Conservation (phyloP, 2,797 vertebrate species). For the Philypnodon macrostomus region DNA sequence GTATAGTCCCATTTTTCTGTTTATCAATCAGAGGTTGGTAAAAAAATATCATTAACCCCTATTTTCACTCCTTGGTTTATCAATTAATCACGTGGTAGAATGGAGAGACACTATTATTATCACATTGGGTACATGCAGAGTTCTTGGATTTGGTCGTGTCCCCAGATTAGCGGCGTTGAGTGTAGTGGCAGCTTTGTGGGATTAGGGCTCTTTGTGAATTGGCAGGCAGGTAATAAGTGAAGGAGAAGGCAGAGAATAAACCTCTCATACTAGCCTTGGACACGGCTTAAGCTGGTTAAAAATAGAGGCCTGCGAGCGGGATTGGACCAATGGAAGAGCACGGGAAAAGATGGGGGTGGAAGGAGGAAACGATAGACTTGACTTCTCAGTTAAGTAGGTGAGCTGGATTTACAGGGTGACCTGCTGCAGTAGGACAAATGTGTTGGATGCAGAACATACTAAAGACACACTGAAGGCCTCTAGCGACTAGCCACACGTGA, state of each 20-base stretch:
- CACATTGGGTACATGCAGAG: too few species aligned
- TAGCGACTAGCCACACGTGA: constrained; percentile 22
- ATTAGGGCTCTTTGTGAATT: constrained; percentile 61
- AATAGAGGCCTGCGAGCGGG: constrained; percentile 70
- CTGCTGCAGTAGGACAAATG: constrained; percentile 43
- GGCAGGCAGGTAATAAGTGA: constrained; percentile 65
- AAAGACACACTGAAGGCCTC: constrained; percentile 17
- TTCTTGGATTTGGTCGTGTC: background rate
- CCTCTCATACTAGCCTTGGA: constrained; percentile 48
- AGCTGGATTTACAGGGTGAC: constrained; percentile 59
- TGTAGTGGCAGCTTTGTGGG: constrained; percentile 35
- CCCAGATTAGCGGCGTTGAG: constrained; percentile 38
- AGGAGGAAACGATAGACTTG: constrained; percentile 37
- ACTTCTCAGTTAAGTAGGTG: constrained; percentile 43
- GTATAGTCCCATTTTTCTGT: too few species aligned
- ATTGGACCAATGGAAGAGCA: constrained; percentile 55
- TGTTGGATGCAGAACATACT: constrained; percentile 8
- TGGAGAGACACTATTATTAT: too few species aligned
- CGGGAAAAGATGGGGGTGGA: constrained; percentile 47
- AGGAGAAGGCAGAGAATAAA: constrained; percentile 61
- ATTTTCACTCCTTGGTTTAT: too few species aligned
- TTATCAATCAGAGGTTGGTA: too few species aligned
- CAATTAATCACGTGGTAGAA: too few species aligned
- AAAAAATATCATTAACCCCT: too few species aligned
- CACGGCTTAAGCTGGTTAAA: constrained; percentile 73